Evolutionary conservation across 2,113 vertebrate species (phyloP).

Genomic region (Campylomormyrus numenius): DNA sequence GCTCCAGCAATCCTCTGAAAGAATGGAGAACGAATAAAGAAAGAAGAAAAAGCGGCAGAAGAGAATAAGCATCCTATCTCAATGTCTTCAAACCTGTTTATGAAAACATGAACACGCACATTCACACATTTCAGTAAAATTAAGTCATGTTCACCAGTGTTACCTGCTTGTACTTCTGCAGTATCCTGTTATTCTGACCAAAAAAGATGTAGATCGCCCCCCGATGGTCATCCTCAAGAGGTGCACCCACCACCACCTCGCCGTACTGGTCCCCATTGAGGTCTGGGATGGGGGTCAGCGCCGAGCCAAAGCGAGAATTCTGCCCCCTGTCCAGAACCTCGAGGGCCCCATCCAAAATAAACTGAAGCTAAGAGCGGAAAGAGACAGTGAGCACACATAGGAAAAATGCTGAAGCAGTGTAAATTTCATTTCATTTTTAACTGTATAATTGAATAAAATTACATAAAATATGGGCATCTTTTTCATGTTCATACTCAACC

Average conservation of each 20-base stretch:
- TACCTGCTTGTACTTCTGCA: slow-evolving; percentile 86
- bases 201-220: slow-evolving; percentile 88
- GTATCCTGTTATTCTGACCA: slow-evolving; percentile 62
- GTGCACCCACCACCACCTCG: slow-evolving; percentile 83
- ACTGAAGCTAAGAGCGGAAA: slow-evolving; percentile 57
- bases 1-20: slow-evolving; percentile 75
- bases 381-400: slow-evolving; percentile 2
- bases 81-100: neutral
- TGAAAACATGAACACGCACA: neutral
- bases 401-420: no score
- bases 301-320: slow-evolving; percentile 85
- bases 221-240: slow-evolving; percentile 78
- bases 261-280: slow-evolving; percentile 88
- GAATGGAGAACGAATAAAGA: neutral
- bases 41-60: neutral
- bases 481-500: neutral
- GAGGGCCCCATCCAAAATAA: slow-evolving; percentile 69
- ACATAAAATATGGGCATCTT: neutral
- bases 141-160: neutral
- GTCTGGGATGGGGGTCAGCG: slow-evolving; percentile 77
- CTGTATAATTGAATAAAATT: neutral
- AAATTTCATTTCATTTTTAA: neutral
- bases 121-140: neutral
- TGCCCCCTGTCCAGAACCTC: slow-evolving; percentile 72
- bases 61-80: neutral